Evolutionary conservation across 2,797 vertebrate species (phyloP), one percentile per base, ranked within the genome.

Genomic region (Muscicapa striata): DNA sequence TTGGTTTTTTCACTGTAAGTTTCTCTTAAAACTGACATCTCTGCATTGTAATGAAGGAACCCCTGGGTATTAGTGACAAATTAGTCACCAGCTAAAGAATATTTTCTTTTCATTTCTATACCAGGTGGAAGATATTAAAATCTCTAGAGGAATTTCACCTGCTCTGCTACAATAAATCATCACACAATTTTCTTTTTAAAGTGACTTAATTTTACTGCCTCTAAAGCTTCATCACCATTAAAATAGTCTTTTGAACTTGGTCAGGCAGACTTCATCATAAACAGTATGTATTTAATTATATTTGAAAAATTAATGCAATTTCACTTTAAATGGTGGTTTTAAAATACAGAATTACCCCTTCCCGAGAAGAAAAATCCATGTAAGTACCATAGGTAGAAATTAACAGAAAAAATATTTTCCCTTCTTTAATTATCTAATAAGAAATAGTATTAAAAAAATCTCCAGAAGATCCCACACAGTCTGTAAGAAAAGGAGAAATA

Each of bases 41-140:
- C 68, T 87, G 87, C 52, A 74, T 94, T 93, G 93, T 95, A 96
- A 96, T 82, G 83, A 87, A 85, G 86, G 93, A 80, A 91, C 95
- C 93, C 90, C 40, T 81, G 96, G 92, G 94, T 73, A 97, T 92
- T 88, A 91, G 88, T 95, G 95, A 97, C 93, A 97, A 96, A 97
- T 97, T 96, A 96, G 94, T 83, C 94, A 94, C 86, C 36, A 64
- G 51, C 84, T 75, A 90, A 77, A 92, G 84, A 91, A 36, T 94
- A 94, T 67, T 94, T 89, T 92, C 91, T 83, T 90, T 81, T 89
- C 55, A 52, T 73, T 94, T 96, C 82, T 87, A 57, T 88, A 89
- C 92, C 97, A 96, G 67, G 80, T 95, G 96, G 96, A 97, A 96
- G 92, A 91, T 77, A 96, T 95, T 93, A 97, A 84, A 95, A 94